These are phyloP conservation scores for Girardinus metallicus DNA, from an alignment of 2,797 vertebrate genomes.

Conservation along the genomic window DNA sequence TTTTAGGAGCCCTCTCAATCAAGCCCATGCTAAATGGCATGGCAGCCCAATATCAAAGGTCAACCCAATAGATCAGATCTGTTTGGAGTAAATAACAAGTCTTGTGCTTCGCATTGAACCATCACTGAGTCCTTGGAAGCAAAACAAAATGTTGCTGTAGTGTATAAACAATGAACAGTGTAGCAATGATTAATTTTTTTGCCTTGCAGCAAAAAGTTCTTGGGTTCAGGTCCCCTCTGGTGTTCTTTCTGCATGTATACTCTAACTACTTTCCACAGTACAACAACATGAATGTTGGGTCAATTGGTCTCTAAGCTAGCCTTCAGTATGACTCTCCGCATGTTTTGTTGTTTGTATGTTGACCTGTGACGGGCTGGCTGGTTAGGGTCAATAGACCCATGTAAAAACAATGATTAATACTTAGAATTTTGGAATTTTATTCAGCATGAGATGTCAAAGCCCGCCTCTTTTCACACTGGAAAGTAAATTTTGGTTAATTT, in stretches of 20 bases:
- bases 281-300: background rate
- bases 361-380: background rate
- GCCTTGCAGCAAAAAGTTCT: background rate
- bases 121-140: conserved; percentile 44
- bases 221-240: background rate
- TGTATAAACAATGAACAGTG: conserved; percentile 29
- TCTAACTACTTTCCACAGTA: background rate
- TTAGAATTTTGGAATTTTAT: conserved; percentile 25
- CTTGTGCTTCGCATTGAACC: conserved; percentile 42
- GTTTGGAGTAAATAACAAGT: conserved; percentile 56
- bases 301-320: background rate
- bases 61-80: conserved; percentile 65
- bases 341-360: background rate
- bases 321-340: background rate
- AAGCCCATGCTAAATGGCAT: conserved; percentile 54
- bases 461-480: conserved; percentile 22
- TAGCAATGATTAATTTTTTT: background rate
- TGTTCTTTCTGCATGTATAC: background rate
- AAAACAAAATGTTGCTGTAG: conserved; percentile 44
- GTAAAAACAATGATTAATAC: conserved; percentile 31
- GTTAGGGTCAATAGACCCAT: background rate
- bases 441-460: conserved; percentile 20
- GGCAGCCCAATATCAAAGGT: conserved; percentile 58
- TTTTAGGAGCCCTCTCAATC: conserved; percentile 53
- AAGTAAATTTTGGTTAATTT: conserved; percentile 33